phyloP scores from a whole-genome alignment of 2,113 vertebrate species.

The Lepus timidus region DNA sequence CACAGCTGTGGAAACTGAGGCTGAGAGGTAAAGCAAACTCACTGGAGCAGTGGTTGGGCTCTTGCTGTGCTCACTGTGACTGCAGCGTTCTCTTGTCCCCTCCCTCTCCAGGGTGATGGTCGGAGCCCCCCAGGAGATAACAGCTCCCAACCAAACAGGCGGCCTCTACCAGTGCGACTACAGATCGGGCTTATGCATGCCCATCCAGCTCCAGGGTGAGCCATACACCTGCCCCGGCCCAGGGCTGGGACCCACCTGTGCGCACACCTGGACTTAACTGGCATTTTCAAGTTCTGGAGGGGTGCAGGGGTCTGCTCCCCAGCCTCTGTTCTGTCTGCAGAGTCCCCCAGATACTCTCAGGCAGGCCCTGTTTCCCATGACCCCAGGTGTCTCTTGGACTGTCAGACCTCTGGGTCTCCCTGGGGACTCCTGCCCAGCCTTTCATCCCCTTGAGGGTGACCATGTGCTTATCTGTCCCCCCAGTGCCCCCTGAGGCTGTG shows the following conservation, averaged over 20 bases:
- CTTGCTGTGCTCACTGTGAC: too few relatives aligned
- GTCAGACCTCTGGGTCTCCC: neutral
- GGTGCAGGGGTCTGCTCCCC: neutral
- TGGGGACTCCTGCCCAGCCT: neutral
- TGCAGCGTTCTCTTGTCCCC: neutral
- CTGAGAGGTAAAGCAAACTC: neutral
- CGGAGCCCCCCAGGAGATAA: slow-evolving; percentile 76
- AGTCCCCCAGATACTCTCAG: neutral
- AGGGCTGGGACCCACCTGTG: neutral
- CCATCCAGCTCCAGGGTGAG: slow-evolving; percentile 69
- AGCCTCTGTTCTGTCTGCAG: slow-evolving; percentile 14
- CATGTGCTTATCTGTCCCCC: neutral
- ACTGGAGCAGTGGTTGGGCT: neutral
- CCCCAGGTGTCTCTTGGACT: neutral
- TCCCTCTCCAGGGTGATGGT: slow-evolving; percentile 69
- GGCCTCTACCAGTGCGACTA: slow-evolving; percentile 77
- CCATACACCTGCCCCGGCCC: neutral
- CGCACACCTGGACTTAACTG: neutral
- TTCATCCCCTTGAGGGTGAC: neutral
- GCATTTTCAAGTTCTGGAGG: neutral
- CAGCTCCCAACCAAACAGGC: slow-evolving; percentile 59
- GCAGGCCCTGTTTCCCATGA: neutral
- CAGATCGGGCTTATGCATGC: neutral
- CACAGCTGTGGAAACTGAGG: neutral
- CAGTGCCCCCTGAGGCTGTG: slow-evolving; percentile 77